phyloP scores from a whole-genome alignment of 2,888 invertebrate genomes.

The Drosophila phalerata region DNA sequence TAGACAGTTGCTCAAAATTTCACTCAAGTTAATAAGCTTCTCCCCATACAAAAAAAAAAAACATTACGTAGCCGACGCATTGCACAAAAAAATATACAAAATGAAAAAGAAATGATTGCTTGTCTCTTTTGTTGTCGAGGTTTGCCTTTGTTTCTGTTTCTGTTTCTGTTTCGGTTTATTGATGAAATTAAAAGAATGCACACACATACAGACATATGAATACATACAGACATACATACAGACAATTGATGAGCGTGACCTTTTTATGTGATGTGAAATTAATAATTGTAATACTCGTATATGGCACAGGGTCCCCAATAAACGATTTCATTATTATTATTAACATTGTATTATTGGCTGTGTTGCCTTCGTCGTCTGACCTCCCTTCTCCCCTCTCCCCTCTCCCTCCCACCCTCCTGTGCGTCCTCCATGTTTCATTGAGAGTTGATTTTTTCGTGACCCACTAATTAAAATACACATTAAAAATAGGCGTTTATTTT shows the following conservation, averaged over 20 bases:
- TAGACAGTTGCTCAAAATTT: slow-evolving; percentile 2
- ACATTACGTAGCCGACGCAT: slow-evolving; percentile 34
- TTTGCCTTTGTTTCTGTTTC: slow-evolving; percentile 31
- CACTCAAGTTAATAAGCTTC: slow-evolving; percentile 10
- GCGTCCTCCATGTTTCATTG: slow-evolving; percentile 23
- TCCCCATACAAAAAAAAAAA: not conserved
- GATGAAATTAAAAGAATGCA: slow-evolving; percentile 46
- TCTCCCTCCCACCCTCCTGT: slow-evolving; percentile 60
- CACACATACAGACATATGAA: not conserved
- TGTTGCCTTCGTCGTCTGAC: slow-evolving; percentile 53
- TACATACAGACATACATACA: not conserved
- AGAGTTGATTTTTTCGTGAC: slow-evolving; percentile 54
- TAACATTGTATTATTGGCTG: slow-evolving; percentile 5
- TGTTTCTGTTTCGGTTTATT: slow-evolving; percentile 51
- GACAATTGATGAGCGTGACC: slow-evolving; percentile 61
- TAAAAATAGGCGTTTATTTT: slow-evolving; percentile 8
- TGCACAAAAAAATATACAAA: slow-evolving; percentile 11
- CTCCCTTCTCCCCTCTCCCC: too few species aligned
- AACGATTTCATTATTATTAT: slow-evolving; percentile 43
- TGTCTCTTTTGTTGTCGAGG: slow-evolving; percentile 24
- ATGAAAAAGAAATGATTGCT: slow-evolving; percentile 1
- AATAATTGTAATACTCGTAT: slow-evolving; percentile 63
- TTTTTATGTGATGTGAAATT: slow-evolving; percentile 70
- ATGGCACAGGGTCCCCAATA: slow-evolving; percentile 68
- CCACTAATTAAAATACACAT: slow-evolving; percentile 53